These are phyloP conservation scores for Paramormyrops hopkinsi DNA, from an alignment of 2,797 vertebrate species.

Conservation along the genomic window DNA sequence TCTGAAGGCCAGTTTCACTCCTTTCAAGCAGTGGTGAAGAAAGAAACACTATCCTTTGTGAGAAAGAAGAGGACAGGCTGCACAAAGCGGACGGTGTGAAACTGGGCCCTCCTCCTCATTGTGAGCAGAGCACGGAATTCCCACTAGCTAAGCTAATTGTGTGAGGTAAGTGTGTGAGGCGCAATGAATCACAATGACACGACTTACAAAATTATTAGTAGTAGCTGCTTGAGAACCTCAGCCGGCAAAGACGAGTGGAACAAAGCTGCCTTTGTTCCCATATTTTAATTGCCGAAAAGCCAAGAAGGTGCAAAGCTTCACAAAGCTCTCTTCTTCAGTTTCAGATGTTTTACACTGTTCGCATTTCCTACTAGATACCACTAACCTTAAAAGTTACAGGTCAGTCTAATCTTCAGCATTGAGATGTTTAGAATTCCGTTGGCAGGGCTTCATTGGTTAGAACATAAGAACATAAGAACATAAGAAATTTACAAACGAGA, in stretches of 20 bases:
- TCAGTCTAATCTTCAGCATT: slow-evolving; percentile 26
- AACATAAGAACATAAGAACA: too few relatives aligned
- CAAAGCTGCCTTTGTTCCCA: not conserved
- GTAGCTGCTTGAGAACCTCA: not conserved
- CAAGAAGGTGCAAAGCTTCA: not conserved
- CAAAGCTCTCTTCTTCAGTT: not conserved
- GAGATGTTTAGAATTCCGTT: slow-evolving; percentile 51
- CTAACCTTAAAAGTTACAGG: rapidly evolving
- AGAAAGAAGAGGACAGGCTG: slow-evolving; percentile 68
- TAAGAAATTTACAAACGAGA: too few relatives aligned
- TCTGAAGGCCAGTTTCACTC: slow-evolving; percentile 72
- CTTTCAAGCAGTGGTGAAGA: slow-evolving; percentile 57
- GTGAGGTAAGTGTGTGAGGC: not conserved
- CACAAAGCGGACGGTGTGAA: slow-evolving; percentile 69
- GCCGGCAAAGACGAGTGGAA: not conserved
- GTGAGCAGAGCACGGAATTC: slow-evolving; percentile 49
- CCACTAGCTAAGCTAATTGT: not conserved
- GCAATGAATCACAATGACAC: not conserved
- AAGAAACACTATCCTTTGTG: slow-evolving; percentile 63
- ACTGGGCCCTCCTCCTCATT: slow-evolving; percentile 60
- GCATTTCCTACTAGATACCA: slow-evolving; percentile 44
- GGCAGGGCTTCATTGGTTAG: not conserved
- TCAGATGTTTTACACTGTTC: not conserved
- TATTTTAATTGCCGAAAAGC: not conserved
- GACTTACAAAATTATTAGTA: not conserved